Conservation (phyloP, 1,140 invertebrate genomes). For the Eumaeus atala region DNA sequence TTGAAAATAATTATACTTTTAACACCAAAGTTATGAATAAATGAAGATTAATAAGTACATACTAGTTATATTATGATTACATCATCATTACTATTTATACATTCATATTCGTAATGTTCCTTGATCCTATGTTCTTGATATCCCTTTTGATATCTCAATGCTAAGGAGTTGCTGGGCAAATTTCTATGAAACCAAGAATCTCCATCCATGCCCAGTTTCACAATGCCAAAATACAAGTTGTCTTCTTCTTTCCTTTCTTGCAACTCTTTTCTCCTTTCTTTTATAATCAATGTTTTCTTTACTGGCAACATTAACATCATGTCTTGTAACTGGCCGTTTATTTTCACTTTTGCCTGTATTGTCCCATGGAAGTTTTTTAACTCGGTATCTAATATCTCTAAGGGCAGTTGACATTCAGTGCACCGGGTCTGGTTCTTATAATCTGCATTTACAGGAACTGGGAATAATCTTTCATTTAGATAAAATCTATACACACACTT, state of each 20-base stretch:
- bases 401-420: constrained; percentile 52
- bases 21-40: background rate
- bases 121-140: constrained; percentile 37
- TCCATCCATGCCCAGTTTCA: constrained; percentile 45
- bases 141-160: constrained; percentile 58
- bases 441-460: constrained; percentile 48
- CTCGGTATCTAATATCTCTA: constrained; percentile 23
- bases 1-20: too few species aligned
- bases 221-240: constrained; percentile 50
- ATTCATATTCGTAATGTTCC: constrained; percentile 35
- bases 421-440: constrained; percentile 47
- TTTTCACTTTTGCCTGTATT: constrained; percentile 58
- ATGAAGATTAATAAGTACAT: background rate
- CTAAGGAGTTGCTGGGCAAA: constrained; percentile 47
- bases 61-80: constrained; percentile 39
- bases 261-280: constrained; percentile 41
- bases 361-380: constrained; percentile 42
- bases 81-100: constrained; percentile 37
- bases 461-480: constrained; percentile 60
- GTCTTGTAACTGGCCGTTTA: constrained; percentile 47
- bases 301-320: constrained; percentile 50
- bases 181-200: constrained; percentile 47
- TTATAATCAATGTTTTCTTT: constrained; percentile 50
- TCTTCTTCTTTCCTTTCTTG: constrained; percentile 30
- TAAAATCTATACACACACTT: constrained; percentile 62